These are phyloP conservation scores for Drosophila colorata DNA, from an alignment of 2,888 invertebrate genomes.

Conservation along the genomic window DNA sequence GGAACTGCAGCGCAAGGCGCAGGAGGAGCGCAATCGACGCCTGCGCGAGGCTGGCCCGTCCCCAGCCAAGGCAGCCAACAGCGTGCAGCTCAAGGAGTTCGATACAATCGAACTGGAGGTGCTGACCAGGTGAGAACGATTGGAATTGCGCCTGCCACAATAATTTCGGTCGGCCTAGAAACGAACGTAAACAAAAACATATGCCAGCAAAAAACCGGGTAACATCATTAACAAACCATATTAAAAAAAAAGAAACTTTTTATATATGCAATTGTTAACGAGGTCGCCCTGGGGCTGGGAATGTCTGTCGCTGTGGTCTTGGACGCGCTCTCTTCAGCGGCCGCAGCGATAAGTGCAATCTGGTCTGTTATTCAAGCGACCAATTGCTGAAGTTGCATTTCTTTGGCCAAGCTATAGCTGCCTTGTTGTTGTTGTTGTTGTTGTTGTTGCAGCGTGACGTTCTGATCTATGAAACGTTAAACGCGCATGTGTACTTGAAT, in stretches of 20 bases:
- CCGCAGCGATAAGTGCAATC: conserved; percentile 1
- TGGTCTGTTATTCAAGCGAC: conserved; percentile 48
- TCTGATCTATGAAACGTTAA: conserved; percentile 63
- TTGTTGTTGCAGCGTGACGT: conserved; percentile 61
- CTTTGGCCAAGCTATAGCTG: conserved; percentile 21
- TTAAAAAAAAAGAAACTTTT: conserved; percentile 4
- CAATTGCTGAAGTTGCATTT: conserved; percentile 71
- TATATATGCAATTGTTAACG: conserved; percentile 63
- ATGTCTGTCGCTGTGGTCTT: conserved; percentile 28
- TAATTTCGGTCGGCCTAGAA: conserved; percentile 67
- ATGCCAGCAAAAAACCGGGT: conserved; percentile 61
- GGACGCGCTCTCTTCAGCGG: not conserved
- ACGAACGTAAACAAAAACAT: conserved; percentile 63
- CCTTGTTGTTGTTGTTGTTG: conserved; percentile 40
- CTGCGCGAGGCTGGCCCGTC: conserved; percentile 75
- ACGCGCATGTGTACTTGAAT: conserved; percentile 62
- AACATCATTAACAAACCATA: conserved; percentile 64
- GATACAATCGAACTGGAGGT: conserved; percentile 92
- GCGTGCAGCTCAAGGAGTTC: conserved; percentile 88
- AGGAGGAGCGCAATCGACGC: conserved; percentile 82
- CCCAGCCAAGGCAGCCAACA: conserved; percentile 63
- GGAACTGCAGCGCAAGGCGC: conserved; percentile 87
- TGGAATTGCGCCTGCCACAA: conserved; percentile 58
- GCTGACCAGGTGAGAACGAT: conserved; percentile 88
- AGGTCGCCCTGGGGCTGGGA: conserved; percentile 68